Evolutionary conservation across 2,797 vertebrate species (phyloP).

Genomic region (Cyprinodon diabolis): DNA sequence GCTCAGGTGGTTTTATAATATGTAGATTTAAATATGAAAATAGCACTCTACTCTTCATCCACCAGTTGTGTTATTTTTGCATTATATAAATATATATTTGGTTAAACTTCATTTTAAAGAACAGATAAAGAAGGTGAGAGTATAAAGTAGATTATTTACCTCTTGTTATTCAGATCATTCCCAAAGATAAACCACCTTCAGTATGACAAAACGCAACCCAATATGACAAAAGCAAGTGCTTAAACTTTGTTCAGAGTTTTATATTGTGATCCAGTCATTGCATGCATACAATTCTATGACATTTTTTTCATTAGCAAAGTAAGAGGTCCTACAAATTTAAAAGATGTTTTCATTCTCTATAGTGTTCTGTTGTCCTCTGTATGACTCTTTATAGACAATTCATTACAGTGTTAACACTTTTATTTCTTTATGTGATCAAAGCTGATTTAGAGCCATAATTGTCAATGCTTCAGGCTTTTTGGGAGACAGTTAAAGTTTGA

Average conservation of each 20-base stretch:
- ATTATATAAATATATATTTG: not conserved
- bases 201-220: constrained; percentile 13
- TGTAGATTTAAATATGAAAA: too few relatives aligned
- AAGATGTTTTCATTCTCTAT: constrained; percentile 5
- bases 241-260: constrained; percentile 48
- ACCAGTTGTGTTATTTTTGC: too few relatives aligned
- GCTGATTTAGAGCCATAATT: constrained; percentile 6
- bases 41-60: too few relatives aligned
- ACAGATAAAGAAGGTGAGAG: not conserved
- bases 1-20: too few relatives aligned
- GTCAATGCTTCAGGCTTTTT: constrained; percentile 8
- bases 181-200: constrained; percentile 1
- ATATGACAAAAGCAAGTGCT: constrained; percentile 23
- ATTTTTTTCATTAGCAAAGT: not conserved
- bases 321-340: constrained; percentile 10
- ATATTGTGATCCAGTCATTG: constrained; percentile 51
- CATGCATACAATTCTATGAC: constrained; percentile 16
- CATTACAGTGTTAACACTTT: not conserved
- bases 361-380: not conserved
- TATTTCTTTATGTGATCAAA: constrained; percentile 18
- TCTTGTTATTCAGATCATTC: constrained; percentile 17
- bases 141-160: not conserved
- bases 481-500: constrained; percentile 7
- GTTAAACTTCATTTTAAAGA: not conserved
- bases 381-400: constrained; percentile 1